A percentile compares a stretch with the other conserved stretches of the same genome.
Evolutionary conservation across 2,113 vertebrate genomes (phyloP).

Genomic region (Petroica traversi): DNA sequence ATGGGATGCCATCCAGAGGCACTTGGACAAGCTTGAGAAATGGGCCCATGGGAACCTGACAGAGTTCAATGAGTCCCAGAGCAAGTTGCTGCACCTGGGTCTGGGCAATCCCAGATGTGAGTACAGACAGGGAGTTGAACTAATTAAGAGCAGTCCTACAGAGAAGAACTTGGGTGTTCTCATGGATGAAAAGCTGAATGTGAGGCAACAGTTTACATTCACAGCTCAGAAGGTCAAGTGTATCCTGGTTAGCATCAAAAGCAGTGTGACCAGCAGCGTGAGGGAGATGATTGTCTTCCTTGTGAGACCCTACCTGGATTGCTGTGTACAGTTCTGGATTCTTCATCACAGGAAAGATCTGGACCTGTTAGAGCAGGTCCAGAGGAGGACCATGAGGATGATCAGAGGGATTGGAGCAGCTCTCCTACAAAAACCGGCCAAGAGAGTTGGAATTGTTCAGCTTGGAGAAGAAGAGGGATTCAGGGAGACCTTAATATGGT

Average conservation of each 20-base stretch:
- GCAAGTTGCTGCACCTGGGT: background rate
- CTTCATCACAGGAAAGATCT: background rate
- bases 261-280: fast-evolving
- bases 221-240: background rate
- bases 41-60: background rate
- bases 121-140: fast-evolving
- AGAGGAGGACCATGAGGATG: background rate
- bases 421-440: fast-evolving
- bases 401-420: background rate
- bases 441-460: background rate
- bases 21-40: background rate
- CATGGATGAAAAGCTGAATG: background rate
- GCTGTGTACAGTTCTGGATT: background rate
- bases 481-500: background rate
- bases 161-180: background rate
- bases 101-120: background rate
- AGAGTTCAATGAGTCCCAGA: background rate
- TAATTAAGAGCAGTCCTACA: fast-evolving
- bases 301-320: background rate
- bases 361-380: background rate
- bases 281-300: background rate
- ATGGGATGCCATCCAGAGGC: background rate
- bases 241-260: background rate
- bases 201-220: fast-evolving
- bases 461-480: background rate